Evolutionary conservation across 2,888 invertebrate species (phyloP).

Genomic region (Trileptium ribeirensis): DNA sequence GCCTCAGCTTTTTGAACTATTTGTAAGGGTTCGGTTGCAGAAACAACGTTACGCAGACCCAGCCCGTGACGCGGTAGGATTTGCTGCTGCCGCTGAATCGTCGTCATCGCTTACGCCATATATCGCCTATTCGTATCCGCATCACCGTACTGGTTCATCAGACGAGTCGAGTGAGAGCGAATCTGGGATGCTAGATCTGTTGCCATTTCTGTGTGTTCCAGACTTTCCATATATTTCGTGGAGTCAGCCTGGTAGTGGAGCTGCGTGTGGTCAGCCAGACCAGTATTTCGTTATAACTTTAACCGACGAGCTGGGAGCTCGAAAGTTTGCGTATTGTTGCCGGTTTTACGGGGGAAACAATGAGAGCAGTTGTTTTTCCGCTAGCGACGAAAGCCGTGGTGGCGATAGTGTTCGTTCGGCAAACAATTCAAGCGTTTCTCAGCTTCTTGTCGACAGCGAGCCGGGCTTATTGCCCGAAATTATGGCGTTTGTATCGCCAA

Average conservation of each 20-base stretch:
- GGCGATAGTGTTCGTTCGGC: not conserved
- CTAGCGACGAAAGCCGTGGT: not conserved
- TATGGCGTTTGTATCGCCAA: not conserved
- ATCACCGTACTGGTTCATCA: not conserved
- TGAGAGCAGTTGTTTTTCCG: too few species aligned
- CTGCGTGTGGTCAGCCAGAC: not conserved
- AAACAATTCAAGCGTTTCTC: not conserved
- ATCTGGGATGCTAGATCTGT: not conserved
- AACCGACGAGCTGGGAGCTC: conserved; percentile 18
- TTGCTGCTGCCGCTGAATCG: not conserved
- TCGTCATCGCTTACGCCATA: not conserved
- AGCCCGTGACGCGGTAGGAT: not conserved
- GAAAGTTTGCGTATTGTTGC: conserved; percentile 26
- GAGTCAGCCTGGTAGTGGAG: not conserved
- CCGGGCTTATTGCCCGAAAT: conserved; percentile 8
- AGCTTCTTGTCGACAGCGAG: not conserved
- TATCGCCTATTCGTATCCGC: conserved; percentile 10
- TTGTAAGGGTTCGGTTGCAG: conserved; percentile 11
- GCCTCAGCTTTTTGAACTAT: conserved; percentile 24
- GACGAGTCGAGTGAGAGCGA: not conserved
- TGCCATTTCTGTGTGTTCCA: conserved; percentile 23
- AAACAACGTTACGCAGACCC: not conserved
- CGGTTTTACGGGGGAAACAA: conserved; percentile 21
- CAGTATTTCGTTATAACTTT: conserved; percentile 21
- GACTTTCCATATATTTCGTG: not conserved